phyloP scores from a whole-genome alignment of 2,888 invertebrate species.

The Andrena minutula region DNA sequence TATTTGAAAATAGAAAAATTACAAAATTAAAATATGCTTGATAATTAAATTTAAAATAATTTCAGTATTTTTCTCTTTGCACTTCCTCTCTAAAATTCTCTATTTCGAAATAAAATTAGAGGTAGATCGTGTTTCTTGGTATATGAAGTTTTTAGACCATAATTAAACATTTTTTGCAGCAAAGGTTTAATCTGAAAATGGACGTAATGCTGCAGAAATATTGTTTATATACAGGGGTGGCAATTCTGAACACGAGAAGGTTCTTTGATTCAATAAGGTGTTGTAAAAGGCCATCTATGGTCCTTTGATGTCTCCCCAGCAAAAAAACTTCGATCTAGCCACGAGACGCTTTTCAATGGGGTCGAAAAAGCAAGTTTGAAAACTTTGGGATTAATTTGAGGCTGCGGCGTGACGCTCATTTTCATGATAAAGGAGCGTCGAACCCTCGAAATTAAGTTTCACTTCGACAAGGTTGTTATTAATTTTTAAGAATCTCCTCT shows the following conservation, averaged over 20 bases:
- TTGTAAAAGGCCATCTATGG: background rate
- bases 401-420: background rate
- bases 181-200: background rate
- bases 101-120: too few relatives aligned
- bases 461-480: conserved; percentile 61
- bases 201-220: background rate
- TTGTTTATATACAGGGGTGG: background rate
- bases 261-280: background rate
- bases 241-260: background rate
- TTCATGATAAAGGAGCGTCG: conserved; percentile 9
- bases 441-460: conserved; percentile 37
- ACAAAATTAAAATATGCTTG: too few relatives aligned
- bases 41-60: too few relatives aligned
- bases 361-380: background rate
- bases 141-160: background rate
- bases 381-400: conserved; percentile 16
- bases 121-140: too few relatives aligned
- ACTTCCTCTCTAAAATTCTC: too few relatives aligned
- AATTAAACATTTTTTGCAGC: background rate
- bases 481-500: conserved; percentile 28
- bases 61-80: too few relatives aligned
- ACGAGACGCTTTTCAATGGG: background rate
- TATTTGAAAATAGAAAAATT: too few relatives aligned
- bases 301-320: background rate
- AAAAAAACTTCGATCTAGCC: too few relatives aligned